These are phyloP conservation scores for Edolisoma coerulescens DNA, from an alignment of 2,113 vertebrate species.

Conservation along the genomic window DNA sequence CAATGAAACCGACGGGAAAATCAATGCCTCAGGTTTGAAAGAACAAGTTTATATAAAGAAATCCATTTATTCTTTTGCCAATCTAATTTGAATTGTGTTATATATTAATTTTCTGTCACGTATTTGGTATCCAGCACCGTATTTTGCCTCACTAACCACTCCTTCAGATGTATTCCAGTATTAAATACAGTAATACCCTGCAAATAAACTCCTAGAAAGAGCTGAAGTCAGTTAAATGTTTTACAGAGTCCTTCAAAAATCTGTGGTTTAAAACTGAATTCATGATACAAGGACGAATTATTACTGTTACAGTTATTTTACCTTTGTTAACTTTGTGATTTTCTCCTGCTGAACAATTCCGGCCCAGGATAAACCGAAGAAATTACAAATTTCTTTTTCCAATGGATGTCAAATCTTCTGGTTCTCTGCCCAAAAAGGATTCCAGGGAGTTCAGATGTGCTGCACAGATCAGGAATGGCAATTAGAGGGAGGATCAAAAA, in stretches of 20 bases:
- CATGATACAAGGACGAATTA: not conserved
- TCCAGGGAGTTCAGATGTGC: not conserved
- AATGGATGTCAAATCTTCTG: not conserved
- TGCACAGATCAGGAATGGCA: not conserved
- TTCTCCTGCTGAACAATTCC: not conserved
- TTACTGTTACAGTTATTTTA: not conserved
- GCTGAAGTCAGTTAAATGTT: not conserved
- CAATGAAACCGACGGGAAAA: not conserved
- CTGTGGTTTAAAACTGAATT: not conserved
- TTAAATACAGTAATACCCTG: not conserved
- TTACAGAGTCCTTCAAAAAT: not conserved
- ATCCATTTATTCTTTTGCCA: not conserved
- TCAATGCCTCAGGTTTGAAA: not conserved
- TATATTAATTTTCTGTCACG: not conserved
- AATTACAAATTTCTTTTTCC: not conserved
- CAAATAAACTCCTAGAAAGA: not conserved
- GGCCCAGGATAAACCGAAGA: not conserved
- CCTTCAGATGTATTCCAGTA: not conserved
- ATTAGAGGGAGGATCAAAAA: not conserved
- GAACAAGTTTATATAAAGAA: not conserved
- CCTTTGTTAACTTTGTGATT: not conserved
- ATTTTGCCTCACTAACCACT: not conserved
- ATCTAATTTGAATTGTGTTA: not conserved
- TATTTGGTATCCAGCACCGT: not conserved
- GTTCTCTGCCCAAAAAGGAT: not conserved